Evolutionary conservation across 2,888 invertebrate genomes (phyloP), one percentile per base, ranked within the genome.

Genomic region (Microctonus aethiopoides): DNA sequence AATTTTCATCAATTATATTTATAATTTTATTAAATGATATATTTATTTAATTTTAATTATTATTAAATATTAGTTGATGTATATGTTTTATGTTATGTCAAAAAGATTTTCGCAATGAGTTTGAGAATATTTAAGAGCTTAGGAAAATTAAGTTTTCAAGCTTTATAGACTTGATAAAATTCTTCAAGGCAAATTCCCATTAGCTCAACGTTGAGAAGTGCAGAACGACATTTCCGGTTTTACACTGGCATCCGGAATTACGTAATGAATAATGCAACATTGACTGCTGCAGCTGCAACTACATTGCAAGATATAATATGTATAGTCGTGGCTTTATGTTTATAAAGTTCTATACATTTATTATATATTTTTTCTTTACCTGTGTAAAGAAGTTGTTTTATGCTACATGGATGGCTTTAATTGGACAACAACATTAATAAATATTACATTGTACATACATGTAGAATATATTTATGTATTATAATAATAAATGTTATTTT

Each of bases 251-350:
- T 60, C 24, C 66, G 71, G 63, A 72, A 74, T 75, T 72, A 66
- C 71, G 65, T 69, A 68, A 72, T 75, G 75, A 72, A 75, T 75
- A 71, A 75, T 75, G 70, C 74, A 75, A 68, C 65, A 64, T 22
- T 67, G 22, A 54, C 46, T 67, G 32, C n/a, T 60, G 32, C 60
- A 60, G 46, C 51, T 63, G 29, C 51, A 29, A n/a, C n/a, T n/a
- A n/a, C n/a, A n/a, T n/a, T n/a, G n/a, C n/a, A n/a, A n/a, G n/a
- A n/a, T n/a, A n/a, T n/a, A n/a, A n/a, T n/a, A n/a, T n/a, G n/a
- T n/a, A n/a, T n/a, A n/a, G n/a, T n/a, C n/a, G n/a, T n/a, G n/a
- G n/a, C n/a, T n/a, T n/a, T n/a, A n/a, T n/a, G n/a, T n/a, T n/a
- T n/a, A n/a, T n/a, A n/a, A n/a, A n/a, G 9, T 20, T 46, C 46